Conservation (phyloP, 2,888 invertebrate species). For the Leptopilina drosophilae region DNA sequence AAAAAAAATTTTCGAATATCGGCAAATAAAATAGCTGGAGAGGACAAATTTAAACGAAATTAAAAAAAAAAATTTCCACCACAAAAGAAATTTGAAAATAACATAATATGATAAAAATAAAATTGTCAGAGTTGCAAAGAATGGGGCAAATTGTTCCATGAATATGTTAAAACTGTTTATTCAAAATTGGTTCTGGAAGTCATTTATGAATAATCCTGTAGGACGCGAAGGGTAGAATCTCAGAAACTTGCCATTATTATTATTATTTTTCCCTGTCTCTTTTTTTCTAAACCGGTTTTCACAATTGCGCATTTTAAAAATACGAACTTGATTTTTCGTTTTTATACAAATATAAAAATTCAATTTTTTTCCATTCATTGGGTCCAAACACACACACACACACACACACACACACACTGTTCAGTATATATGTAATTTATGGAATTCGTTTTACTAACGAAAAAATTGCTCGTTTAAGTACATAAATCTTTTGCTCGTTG, state of each 20-base stretch:
- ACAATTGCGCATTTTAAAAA: conserved; percentile 6
- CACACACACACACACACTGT: too few relatives aligned
- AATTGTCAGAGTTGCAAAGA: conserved; percentile 1
- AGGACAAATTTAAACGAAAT: too few relatives aligned
- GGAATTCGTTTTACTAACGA: neutral
- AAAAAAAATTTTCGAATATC: too few relatives aligned
- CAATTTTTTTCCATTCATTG: neutral
- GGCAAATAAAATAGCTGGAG: too few relatives aligned
- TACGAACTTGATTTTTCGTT: neutral
- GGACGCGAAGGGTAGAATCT: neutral
- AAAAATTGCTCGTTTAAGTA: conserved; percentile 6
- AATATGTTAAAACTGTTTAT: conserved; percentile 17
- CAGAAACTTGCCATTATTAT: neutral
- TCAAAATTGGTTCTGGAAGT: conserved; percentile 15
- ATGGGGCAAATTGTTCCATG: conserved; percentile 15
- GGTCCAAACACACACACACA: too few relatives aligned
- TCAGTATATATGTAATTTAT: neutral
- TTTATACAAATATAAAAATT: conserved; percentile 1
- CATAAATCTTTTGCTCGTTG: neutral
- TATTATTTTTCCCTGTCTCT: neutral
- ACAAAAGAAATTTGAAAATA: neutral
- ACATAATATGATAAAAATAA: neutral
- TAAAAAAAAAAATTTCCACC: neutral
- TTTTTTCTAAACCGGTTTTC: neutral
- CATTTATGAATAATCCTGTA: conserved; percentile 15